Evolutionary conservation across 2,797 vertebrate genomes (phyloP).

Genomic region (Taeniopygia guttata): DNA sequence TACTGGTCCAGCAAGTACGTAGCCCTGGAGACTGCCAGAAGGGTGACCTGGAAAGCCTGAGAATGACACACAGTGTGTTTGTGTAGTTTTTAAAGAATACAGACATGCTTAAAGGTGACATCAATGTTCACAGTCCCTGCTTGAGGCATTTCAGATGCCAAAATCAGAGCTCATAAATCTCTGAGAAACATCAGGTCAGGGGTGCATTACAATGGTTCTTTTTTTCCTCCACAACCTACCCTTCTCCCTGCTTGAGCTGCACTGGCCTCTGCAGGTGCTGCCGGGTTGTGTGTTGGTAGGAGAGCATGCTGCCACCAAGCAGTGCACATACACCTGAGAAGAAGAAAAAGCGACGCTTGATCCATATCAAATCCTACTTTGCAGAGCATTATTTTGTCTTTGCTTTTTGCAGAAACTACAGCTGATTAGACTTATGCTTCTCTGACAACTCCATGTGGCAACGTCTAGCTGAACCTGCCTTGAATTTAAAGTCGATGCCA

Average conservation of each 20-base stretch:
- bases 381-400: background rate
- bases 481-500: background rate
- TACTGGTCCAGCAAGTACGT: slow-evolving; percentile 1
- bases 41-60: background rate
- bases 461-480: background rate
- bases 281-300: background rate
- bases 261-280: background rate
- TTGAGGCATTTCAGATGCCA: background rate
- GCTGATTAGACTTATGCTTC: background rate
- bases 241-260: background rate
- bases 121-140: fast-evolving
- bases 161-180: background rate
- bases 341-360: background rate
- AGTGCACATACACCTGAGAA: slow-evolving; percentile 12
- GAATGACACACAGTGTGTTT: background rate
- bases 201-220: background rate
- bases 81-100: background rate
- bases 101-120: background rate
- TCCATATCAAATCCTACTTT: background rate
- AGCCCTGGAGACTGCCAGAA: background rate
- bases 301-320: background rate
- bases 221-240: background rate
- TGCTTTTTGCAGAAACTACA: background rate
- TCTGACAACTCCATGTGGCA: background rate
- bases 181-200: background rate